Conservation (phyloP, 1,140 invertebrate genomes). For the Drosophila repletoides region DNA sequence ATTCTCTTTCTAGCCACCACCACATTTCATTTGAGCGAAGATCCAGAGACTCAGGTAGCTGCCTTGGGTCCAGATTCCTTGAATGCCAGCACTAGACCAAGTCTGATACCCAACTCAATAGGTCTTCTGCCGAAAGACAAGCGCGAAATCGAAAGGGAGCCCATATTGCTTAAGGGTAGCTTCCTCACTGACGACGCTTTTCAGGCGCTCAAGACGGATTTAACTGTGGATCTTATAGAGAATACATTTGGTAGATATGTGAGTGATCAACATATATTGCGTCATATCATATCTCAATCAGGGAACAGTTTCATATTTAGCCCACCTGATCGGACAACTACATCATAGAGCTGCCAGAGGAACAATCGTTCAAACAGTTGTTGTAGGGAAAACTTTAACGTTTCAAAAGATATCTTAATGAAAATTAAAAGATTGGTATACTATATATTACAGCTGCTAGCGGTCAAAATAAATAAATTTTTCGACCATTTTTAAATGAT, state of each 20-base stretch:
- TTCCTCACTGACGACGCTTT: slow-evolving; percentile 79
- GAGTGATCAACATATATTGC: no score
- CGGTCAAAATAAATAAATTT: no score
- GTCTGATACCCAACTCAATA: slow-evolving; percentile 70
- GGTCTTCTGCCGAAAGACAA: slow-evolving; percentile 70
- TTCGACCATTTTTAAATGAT: no score
- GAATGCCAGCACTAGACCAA: slow-evolving; percentile 77
- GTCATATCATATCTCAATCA: no score
- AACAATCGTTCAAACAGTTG: no score
- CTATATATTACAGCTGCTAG: no score
- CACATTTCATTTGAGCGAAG: slow-evolving; percentile 77
- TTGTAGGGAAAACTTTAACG: no score
- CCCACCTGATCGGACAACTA: no score
- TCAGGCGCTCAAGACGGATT: slow-evolving; percentile 69
- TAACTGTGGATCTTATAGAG: slow-evolving; percentile 76
- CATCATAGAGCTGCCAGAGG: no score
- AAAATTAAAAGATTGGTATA: no score
- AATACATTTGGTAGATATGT: slow-evolving; percentile 81
- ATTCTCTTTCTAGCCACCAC: slow-evolving; percentile 55
- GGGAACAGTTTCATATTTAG: no score
- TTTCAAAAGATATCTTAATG: no score
- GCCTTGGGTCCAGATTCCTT: slow-evolving; percentile 77
- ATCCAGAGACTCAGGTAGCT: slow-evolving; percentile 81
- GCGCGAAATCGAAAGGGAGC: slow-evolving; percentile 52
- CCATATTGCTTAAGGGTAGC: slow-evolving; percentile 70